Conservation (phyloP, 2,113 vertebrate species). For the Thryonomys swinderianus region DNA sequence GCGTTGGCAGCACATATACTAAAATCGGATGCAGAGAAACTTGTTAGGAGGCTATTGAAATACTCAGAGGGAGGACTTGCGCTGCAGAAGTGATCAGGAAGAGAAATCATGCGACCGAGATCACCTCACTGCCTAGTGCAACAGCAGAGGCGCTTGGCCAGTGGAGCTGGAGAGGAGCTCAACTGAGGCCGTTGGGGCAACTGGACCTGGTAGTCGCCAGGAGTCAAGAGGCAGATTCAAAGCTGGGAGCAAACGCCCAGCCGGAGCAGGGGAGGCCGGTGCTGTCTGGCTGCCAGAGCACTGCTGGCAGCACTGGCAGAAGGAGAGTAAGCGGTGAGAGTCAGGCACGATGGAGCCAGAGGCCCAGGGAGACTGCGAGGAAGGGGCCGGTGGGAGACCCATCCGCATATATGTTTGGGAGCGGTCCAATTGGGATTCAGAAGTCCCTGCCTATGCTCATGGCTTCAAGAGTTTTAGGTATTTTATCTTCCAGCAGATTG, state of each 20-base stretch:
- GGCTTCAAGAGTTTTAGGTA: too few relatives aligned
- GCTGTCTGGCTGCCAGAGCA: background rate
- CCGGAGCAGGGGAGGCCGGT: background rate
- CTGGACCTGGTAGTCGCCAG: background rate
- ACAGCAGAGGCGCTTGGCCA: background rate
- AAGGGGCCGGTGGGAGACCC: background rate
- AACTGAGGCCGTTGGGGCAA: background rate
- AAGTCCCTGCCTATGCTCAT: too few relatives aligned
- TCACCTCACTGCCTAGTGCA: background rate
- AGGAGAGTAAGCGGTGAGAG: background rate
- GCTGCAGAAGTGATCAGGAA: background rate
- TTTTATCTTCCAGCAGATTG: too few relatives aligned
- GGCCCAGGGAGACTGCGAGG: background rate
- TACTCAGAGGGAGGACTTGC: background rate
- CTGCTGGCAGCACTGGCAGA: background rate
- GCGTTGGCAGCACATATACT: too few relatives aligned
- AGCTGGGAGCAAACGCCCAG: background rate
- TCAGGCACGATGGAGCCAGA: background rate
- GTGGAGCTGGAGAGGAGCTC: background rate
- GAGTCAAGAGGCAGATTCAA: background rate
- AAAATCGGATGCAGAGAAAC: background rate
- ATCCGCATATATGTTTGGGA: background rate
- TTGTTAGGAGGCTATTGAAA: background rate
- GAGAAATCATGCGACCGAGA: background rate
- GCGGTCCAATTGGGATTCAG: too few relatives aligned